These are phyloP conservation scores for Periophthalmodon schlosseri DNA, from an alignment of 2,113 vertebrate species.

Conservation along the genomic window DNA sequence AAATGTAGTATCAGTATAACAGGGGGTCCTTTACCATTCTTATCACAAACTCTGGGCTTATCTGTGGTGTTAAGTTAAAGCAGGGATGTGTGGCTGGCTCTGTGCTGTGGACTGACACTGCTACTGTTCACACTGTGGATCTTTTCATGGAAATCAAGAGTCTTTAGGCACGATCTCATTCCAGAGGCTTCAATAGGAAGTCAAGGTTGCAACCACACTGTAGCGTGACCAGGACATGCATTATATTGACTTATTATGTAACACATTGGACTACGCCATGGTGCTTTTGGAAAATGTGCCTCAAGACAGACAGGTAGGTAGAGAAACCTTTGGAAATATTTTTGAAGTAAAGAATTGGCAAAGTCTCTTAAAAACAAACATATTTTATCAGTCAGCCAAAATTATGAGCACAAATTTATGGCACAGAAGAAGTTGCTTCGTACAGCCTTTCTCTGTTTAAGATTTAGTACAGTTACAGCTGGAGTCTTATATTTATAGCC, in stretches of 20 bases:
- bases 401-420: background rate
- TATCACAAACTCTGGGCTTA: slow-evolving; percentile 23
- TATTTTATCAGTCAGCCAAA: background rate
- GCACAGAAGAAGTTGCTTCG: background rate
- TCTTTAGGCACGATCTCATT: slow-evolving; percentile 1
- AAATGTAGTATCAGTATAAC: background rate
- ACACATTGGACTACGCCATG: slow-evolving; percentile 21
- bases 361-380: background rate
- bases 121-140: background rate
- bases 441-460: background rate
- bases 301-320: slow-evolving; percentile 15
- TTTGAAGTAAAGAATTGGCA: background rate
- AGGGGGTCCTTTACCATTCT: background rate
- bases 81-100: background rate
- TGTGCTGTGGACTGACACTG: slow-evolving; percentile 2
- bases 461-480: background rate
- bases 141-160: slow-evolving; percentile 18
- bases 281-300: slow-evolving; percentile 36
- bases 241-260: slow-evolving; percentile 32
- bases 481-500: background rate
- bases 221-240: slow-evolving; percentile 21
- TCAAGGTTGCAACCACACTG: slow-evolving; percentile 6
- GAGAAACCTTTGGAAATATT: slow-evolving; percentile 26
- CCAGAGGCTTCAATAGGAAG: slow-evolving; percentile 12
- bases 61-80: slow-evolving; percentile 21